Conservation (phyloP, 2,888 invertebrate species). For the Rhamnusium bicolor region DNA sequence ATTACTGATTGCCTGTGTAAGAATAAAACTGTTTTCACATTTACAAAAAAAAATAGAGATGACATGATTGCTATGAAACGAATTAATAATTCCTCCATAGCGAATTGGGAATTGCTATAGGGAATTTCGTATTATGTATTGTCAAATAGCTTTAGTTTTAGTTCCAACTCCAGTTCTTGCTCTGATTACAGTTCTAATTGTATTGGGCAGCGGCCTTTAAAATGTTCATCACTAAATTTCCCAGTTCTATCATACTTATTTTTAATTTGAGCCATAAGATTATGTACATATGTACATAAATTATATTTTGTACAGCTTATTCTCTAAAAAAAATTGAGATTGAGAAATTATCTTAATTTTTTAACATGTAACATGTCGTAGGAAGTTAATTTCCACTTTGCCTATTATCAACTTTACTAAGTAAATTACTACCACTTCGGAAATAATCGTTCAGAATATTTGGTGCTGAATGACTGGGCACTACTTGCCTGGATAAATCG, state of each 20-base stretch:
- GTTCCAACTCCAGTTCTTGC: no score
- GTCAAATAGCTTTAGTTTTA: no score
- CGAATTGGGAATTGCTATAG: no score
- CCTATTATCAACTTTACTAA: not conserved
- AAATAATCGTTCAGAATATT: slow-evolving; percentile 38
- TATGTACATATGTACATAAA: not conserved
- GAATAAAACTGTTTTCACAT: no score
- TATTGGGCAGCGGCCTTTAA: no score
- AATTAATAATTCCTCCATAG: no score
- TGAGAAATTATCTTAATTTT: not conserved
- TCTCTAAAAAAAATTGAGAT: not conserved
- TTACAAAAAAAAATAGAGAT: no score
- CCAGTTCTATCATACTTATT: not conserved
- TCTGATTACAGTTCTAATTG: no score
- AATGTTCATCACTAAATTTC: not conserved
- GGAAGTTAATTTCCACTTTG: slow-evolving; percentile 3
- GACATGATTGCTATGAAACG: no score
- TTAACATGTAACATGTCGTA: not conserved
- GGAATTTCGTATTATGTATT: no score
- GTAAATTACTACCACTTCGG: slow-evolving; percentile 11
- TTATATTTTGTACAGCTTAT: not conserved
- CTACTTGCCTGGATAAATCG: slow-evolving; percentile 34
- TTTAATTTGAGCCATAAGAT: not conserved
- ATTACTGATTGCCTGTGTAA: no score
- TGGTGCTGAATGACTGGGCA: slow-evolving; percentile 43